These are phyloP conservation scores for Parthenolecanium corni DNA, from an alignment of 2,888 invertebrate genomes.

Conservation along the genomic window DNA sequence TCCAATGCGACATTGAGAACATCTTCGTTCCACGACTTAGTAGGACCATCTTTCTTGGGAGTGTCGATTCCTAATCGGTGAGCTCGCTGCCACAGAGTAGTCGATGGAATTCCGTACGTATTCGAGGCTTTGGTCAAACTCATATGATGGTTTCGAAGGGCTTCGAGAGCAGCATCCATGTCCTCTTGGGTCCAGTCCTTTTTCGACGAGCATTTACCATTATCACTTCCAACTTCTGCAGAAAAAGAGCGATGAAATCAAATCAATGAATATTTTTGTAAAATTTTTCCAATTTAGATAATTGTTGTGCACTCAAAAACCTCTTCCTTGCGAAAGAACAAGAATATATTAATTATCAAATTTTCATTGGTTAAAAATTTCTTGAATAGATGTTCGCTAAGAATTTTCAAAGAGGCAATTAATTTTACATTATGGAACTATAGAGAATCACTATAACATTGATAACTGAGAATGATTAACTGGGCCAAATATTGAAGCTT, in stretches of 20 bases:
- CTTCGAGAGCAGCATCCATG: slow-evolving; percentile 79
- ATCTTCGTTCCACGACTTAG: slow-evolving; percentile 79
- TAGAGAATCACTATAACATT: no score
- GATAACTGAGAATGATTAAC: no score
- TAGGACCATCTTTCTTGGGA: slow-evolving; percentile 76
- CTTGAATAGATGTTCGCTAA: not conserved
- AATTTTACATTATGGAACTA: no score
- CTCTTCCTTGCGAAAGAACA: no score
- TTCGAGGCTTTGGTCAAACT: slow-evolving; percentile 77
- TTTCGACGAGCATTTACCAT: slow-evolving; percentile 22
- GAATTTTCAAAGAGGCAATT: not conserved
- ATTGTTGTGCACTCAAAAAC: no score
- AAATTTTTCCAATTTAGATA: not conserved
- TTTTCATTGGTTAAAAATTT: not conserved
- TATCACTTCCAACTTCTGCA: slow-evolving; percentile 32
- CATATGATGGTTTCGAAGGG: slow-evolving; percentile 74
- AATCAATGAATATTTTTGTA: not conserved
- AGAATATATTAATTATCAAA: no score
- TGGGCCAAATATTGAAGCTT: no score
- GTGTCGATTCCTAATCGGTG: slow-evolving; percentile 62
- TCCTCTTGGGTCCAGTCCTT: slow-evolving; percentile 82
- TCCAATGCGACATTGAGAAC: slow-evolving; percentile 70
- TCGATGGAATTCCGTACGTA: slow-evolving; percentile 78
- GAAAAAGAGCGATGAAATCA: not conserved
- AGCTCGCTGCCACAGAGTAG: slow-evolving; percentile 82